Conservation (phyloP, 2,888 invertebrate species). For the Auanema freiburgensis region DNA sequence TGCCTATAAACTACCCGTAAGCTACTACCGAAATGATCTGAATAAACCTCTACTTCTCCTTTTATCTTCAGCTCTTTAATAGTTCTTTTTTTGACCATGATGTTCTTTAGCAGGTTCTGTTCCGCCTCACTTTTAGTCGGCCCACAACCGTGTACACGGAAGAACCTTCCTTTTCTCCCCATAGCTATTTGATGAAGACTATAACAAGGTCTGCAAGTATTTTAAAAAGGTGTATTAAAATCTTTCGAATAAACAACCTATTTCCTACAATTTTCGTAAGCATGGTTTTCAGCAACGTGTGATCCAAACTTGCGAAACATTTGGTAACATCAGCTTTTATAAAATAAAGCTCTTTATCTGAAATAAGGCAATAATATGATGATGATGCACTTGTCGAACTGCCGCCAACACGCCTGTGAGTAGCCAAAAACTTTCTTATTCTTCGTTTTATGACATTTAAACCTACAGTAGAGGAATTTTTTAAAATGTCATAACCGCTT, state of each 20-base stretch:
- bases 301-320: slow-evolving; percentile 16
- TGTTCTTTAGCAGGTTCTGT: background rate
- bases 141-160: too few relatives aligned
- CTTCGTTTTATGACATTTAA: background rate
- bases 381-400: background rate
- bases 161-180: background rate
- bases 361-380: background rate
- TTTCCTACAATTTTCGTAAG: slow-evolving; percentile 6
- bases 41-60: background rate
- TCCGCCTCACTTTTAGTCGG: background rate
- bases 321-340: slow-evolving; percentile 21
- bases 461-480: slow-evolving; percentile 7
- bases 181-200: background rate
- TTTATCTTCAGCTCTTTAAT: background rate
- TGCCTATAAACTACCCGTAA: background rate
- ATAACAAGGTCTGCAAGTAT: background rate
- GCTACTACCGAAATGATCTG: background rate
- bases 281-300: background rate
- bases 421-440: slow-evolving; percentile 5
- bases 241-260: slow-evolving; percentile 1
- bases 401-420: background rate
- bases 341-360: slow-evolving; percentile 14
- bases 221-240: too few relatives aligned
- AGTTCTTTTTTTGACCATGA: background rate
- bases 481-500: too few relatives aligned